phyloP scores from a whole-genome alignment of 2,113 vertebrate genomes.

The Notiomystis cincta region DNA sequence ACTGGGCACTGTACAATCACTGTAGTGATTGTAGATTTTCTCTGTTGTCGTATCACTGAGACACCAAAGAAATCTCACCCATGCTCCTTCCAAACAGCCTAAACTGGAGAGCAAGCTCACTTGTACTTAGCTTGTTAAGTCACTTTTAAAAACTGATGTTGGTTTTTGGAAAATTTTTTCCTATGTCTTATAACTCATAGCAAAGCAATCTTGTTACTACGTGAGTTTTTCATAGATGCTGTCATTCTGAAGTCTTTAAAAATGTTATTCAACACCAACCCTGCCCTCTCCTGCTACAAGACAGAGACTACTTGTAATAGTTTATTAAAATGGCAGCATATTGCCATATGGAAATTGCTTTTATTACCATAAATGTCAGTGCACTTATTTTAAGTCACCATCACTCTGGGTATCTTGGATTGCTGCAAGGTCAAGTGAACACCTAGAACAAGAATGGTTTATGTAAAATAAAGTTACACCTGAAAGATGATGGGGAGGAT shows the following conservation, averaged over 20 bases:
- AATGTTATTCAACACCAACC: background rate
- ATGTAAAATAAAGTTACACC: background rate
- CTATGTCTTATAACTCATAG: background rate
- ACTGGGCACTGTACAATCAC: too few species aligned
- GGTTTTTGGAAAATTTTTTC: background rate
- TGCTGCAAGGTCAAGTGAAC: background rate
- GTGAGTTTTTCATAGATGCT: background rate
- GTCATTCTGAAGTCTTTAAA: background rate
- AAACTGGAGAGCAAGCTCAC: background rate
- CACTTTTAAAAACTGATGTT: background rate
- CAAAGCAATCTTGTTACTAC: background rate
- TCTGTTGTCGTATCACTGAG: background rate
- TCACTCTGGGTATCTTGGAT: background rate
- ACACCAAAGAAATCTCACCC: background rate
- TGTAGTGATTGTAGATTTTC: background rate
- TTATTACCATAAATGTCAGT: background rate
- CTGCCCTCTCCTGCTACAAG: background rate
- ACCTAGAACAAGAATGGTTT: background rate
- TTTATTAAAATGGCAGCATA: background rate
- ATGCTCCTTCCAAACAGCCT: background rate
- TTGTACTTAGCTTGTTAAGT: background rate
- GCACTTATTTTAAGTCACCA: background rate
- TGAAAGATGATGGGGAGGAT: background rate
- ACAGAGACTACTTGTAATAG: background rate
- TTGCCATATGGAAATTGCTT: background rate